These are phyloP conservation scores for Synergus japonicus DNA, from an alignment of 2,888 invertebrate genomes.

Conservation along the genomic window DNA sequence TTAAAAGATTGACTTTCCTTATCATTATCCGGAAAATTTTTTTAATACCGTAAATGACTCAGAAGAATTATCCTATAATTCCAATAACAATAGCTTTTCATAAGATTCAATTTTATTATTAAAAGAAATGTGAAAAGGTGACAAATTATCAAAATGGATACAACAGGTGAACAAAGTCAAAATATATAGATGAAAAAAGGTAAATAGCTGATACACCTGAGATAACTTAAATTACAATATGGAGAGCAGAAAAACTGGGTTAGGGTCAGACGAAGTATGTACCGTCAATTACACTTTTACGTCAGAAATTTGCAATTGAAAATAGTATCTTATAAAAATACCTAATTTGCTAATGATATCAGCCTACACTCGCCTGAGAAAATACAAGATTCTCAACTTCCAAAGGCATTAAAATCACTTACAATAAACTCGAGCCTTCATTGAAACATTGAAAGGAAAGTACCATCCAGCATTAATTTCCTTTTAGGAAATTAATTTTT, in stretches of 20 bases:
- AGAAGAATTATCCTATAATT: too few species aligned
- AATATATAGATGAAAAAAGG: neutral
- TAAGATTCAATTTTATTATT: neutral
- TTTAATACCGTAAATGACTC: neutral
- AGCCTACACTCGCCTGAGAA: constrained; percentile 2
- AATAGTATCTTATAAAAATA: constrained; percentile 12
- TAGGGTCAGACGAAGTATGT: constrained; percentile 12
- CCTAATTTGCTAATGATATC: neutral
- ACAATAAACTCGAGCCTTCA: neutral
- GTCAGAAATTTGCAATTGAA: neutral
- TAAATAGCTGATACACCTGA: neutral
- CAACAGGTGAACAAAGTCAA: neutral
- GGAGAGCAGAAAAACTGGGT: constrained; percentile 1
- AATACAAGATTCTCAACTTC: neutral
- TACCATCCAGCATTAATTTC: neutral
- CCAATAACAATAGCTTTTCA: neutral
- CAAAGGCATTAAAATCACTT: constrained; percentile 13
- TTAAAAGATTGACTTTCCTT: too few species aligned
- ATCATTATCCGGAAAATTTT: too few species aligned
- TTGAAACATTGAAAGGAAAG: neutral
- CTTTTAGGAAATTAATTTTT: neutral
- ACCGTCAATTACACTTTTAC: neutral
- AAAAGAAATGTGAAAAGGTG: neutral
- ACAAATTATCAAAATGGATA: neutral
- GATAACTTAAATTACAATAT: neutral